A percentile compares a stretch with the other conserved stretches of the same genome.
phyloP scores from a whole-genome alignment of 2,888 invertebrate species.

The Resseliella maxima region DNA sequence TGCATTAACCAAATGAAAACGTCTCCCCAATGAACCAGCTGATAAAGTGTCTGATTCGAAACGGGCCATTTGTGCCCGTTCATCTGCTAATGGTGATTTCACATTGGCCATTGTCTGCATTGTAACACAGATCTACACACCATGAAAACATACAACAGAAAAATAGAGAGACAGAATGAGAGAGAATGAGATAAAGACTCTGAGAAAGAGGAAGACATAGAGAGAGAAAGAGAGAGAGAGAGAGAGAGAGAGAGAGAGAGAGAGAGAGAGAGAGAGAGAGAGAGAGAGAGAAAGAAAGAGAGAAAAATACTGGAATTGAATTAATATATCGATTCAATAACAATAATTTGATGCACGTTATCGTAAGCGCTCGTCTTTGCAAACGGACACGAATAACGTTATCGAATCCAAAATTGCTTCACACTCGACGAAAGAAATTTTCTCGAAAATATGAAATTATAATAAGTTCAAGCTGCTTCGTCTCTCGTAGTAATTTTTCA shows the following conservation, averaged over 20 bases:
- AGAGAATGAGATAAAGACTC: no score
- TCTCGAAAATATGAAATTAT: conserved; percentile 31
- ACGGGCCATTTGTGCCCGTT: conserved; percentile 45
- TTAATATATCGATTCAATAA: conserved; percentile 50
- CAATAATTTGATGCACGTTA: conserved; percentile 36
- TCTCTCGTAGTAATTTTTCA: background rate
- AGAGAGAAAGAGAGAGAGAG: no score
- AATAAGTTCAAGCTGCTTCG: background rate
- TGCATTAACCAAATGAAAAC: conserved; percentile 49
- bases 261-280: no score
- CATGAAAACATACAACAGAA: background rate
- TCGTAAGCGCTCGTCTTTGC: background rate
- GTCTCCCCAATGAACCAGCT: background rate
- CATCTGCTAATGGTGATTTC: conserved; percentile 50
- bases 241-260: no score
- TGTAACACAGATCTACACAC: background rate
- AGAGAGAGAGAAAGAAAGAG: no score
- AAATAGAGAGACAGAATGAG: no score
- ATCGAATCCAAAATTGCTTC: background rate
- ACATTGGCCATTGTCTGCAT: conserved; percentile 13
- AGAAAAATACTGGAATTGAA: background rate
- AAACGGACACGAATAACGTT: background rate
- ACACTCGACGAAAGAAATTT: conserved; percentile 6
- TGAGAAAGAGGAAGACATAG: no score
- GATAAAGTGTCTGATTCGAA: conserved; percentile 31